Conservation (phyloP, 2,888 invertebrate genomes). For the Scrobipalpa costella region DNA sequence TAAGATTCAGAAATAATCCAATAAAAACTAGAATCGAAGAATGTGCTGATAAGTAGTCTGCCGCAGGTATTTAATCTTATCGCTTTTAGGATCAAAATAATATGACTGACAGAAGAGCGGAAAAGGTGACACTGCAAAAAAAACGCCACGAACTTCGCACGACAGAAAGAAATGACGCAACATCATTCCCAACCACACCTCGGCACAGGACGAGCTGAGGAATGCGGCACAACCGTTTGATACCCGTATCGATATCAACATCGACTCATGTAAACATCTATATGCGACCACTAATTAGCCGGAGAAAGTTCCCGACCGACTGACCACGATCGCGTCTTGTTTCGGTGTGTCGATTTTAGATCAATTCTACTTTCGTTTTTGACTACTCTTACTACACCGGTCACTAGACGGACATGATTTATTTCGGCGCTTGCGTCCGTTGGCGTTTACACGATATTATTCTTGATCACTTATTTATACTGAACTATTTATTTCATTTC, state of each 20-base stretch:
- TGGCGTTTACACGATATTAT: constrained; percentile 34
- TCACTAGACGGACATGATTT: constrained; percentile 66
- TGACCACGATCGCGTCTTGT: constrained; percentile 74
- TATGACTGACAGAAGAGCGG: too few species aligned
- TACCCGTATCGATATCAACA: constrained; percentile 59
- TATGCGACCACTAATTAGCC: constrained; percentile 73
- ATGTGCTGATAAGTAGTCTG: too few species aligned
- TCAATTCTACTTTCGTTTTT: constrained; percentile 81
- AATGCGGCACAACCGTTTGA: constrained; percentile 23
- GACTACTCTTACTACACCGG: constrained; percentile 74
- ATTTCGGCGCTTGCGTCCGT: constrained; percentile 41
- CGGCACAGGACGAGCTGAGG: constrained; percentile 15
- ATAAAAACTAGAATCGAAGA: too few species aligned
- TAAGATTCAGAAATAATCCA: too few species aligned
- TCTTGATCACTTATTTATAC: constrained; percentile 37
- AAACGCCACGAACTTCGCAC: background rate
- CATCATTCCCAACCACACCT: background rate
- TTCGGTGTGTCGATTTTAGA: constrained; percentile 76
- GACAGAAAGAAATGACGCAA: background rate
- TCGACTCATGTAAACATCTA: constrained; percentile 64
- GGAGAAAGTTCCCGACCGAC: constrained; percentile 79
- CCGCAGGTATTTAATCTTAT: too few species aligned
- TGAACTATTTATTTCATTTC: constrained; percentile 17
- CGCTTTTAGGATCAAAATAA: too few species aligned
- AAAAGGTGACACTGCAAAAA: too few species aligned